Base-by-base conservation (phyloP, 2,888 invertebrate genomes). In the Mythimna ferrago region DNA sequence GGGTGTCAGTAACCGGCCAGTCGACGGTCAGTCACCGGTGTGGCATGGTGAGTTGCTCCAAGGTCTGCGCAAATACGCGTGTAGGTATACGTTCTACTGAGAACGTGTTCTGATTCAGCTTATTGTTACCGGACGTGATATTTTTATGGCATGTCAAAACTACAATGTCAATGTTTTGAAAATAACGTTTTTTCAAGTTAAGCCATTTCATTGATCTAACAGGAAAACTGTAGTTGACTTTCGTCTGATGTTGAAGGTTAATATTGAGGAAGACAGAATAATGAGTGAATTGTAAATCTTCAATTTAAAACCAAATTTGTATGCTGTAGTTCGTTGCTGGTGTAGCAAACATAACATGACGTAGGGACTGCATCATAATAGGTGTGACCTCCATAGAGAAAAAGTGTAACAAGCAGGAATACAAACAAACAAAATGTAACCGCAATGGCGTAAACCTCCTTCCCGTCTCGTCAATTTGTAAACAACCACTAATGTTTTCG, bases 1-100 rank as follows among this genome's bases (percentile, higher is more conserved):
- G 85, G 83, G 88, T 91, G 93, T 93, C 93, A 93, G 92, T 93
- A 94, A 93, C 93, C 93, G 89, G 80, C 83, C 83, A 91, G 87
- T 76, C 86, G 83, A 86, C 92, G 94, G 94, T 94, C 94, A 94
- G 80, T 94, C 93, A 94, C 94, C 94, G 92, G 87, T 86, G 89
- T 62, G 82, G 70, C 76, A 73, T 91, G 92, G 90, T 92, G 88
- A 89, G 87, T 83, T 89, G 89, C 78, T 88, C 87, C 92, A 92
- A 93, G 93, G 93, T 89, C 91, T 89, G 83, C 84, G 85, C 88
- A 91, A 91, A 91, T 90, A 89, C 84, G 79, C 83, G 84, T 79
- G 67, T 73, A 74, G 78, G 72, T 75, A 76, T 79, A 69, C 76
- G 21, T 79, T 81, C 78, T 71, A 74, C 53, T 70, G 21, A 76